These are phyloP conservation scores for Sabatieria punctata DNA, from an alignment of 2,888 invertebrate genomes.

Conservation along the genomic window DNA sequence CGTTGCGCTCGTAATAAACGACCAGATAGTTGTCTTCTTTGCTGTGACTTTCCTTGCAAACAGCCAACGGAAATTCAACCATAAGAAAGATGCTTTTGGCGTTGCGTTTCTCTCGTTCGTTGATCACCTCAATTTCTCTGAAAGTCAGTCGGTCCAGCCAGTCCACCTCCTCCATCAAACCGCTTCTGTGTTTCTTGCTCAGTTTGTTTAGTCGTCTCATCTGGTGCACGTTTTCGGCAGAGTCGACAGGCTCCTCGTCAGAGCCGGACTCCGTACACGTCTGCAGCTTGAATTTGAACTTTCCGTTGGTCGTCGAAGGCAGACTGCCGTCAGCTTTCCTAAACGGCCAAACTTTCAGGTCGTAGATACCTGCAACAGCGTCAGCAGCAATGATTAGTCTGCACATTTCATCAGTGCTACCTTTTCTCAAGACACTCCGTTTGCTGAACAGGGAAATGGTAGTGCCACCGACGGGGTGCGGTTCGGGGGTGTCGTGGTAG, in stretches of 20 bases:
- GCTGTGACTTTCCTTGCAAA: conserved; percentile 4
- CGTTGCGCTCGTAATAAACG: conserved; percentile 82
- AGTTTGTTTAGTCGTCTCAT: conserved; percentile 74
- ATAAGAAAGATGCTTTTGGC: conserved; percentile 77
- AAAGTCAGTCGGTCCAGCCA: conserved; percentile 92
- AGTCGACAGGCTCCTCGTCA: background rate
- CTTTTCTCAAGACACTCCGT: conserved; percentile 62
- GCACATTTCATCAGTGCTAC: conserved; percentile 66
- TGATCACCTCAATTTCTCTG: conserved; percentile 81
- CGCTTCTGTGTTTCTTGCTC: conserved; percentile 79
- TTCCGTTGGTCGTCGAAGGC: conserved; percentile 51
- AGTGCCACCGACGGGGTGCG: conserved; percentile 74
- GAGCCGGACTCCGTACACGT: background rate
- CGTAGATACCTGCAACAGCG: conserved; percentile 50
- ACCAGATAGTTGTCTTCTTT: conserved; percentile 51
- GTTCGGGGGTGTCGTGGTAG: conserved; percentile 65
- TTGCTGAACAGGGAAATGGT: conserved; percentile 83
- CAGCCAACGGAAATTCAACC: conserved; percentile 64
- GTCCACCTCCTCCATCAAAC: conserved; percentile 82
- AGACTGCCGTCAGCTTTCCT: conserved; percentile 58
- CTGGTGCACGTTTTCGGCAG: conserved; percentile 50
- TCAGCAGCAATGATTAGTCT: conserved; percentile 26
- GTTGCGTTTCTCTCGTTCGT: conserved; percentile 74
- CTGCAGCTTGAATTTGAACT: background rate
- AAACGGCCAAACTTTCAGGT: conserved; percentile 73